Evolutionary conservation across 2,888 invertebrate species (phyloP).

Genomic region (Carcina quercana): DNA sequence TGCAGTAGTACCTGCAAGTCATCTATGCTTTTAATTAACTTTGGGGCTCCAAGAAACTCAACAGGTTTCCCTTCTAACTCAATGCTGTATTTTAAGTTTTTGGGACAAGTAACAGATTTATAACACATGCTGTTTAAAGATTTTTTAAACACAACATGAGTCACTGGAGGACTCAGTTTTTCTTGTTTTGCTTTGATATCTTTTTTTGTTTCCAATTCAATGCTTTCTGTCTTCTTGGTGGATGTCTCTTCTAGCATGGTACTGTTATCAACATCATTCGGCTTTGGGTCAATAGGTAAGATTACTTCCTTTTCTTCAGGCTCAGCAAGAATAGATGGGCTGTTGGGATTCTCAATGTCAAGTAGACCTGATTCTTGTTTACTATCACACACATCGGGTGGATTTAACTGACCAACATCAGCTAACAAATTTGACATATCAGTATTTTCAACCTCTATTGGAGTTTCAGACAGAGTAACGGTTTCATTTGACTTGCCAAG

Average conservation of each 20-base stretch:
- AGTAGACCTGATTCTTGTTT: conserved; percentile 13
- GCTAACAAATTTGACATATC: conserved; percentile 36
- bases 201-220: not conserved
- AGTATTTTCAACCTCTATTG: conserved; percentile 46
- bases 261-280: no score
- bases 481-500: conserved; percentile 40
- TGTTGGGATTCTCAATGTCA: conserved; percentile 43
- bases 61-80: conserved; percentile 55
- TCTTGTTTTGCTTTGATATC: no score
- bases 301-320: no score
- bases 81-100: conserved; percentile 58
- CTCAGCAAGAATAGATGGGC: conserved; percentile 61
- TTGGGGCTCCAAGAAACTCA: conserved; percentile 65
- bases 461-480: conserved; percentile 24
- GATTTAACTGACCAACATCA: conserved; percentile 30
- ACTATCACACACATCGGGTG: conserved; percentile 20
- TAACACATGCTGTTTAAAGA: conserved; percentile 41
- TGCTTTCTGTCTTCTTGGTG: conserved; percentile 1
- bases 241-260: no score
- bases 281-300: not conserved
- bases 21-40: conserved; percentile 55
- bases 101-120: conserved; percentile 58
- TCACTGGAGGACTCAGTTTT: conserved; percentile 27
- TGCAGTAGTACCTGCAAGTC: conserved; percentile 65
- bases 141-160: conserved; percentile 59